A percentile compares a stretch with the other conserved stretches of the same genome.
Evolutionary conservation across 2,797 vertebrate genomes (phyloP).

Genomic region (Melanogrammus aeglefinus): DNA sequence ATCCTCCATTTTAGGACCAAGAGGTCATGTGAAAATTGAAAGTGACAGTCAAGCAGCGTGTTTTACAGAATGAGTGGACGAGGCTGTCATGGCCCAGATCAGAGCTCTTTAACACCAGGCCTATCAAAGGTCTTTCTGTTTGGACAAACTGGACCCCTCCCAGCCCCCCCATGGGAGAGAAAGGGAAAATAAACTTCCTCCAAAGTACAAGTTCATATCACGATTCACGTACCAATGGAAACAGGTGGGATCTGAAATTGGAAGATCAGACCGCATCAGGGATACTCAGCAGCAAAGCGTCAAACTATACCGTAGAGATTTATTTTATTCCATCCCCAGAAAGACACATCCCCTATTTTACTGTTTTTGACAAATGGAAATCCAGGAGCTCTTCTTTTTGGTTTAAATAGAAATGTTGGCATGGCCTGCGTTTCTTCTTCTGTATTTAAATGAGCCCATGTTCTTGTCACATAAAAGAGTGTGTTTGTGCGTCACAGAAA

Average conservation of each 20-base stretch:
- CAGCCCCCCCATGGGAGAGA: constrained; percentile 8
- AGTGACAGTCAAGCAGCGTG: constrained; percentile 93
- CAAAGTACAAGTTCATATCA: background rate
- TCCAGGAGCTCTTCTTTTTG: constrained; percentile 15
- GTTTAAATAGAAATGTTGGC: constrained; percentile 59
- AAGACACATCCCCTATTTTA: constrained; percentile 30
- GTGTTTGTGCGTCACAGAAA: constrained; percentile 37
- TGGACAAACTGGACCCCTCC: constrained; percentile 37
- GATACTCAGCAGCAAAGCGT: constrained; percentile 25
- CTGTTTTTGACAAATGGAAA: constrained; percentile 49
- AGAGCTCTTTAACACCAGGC: constrained; percentile 77
- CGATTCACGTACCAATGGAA: background rate
- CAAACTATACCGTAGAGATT: constrained; percentile 28
- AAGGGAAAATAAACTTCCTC: background rate
- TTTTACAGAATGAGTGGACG: constrained; percentile 91
- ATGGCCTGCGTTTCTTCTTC: constrained; percentile 56
- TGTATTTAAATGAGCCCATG: constrained; percentile 63
- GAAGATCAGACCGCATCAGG: constrained; percentile 19
- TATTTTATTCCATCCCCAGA: constrained; percentile 12
- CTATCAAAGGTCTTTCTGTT: constrained; percentile 55
- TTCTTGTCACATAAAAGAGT: constrained; percentile 68
- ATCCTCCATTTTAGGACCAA: constrained; percentile 88
- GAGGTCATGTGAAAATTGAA: constrained; percentile 98
- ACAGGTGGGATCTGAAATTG: background rate
- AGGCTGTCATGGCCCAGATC: constrained; percentile 78